Evolutionary conservation across 2,888 invertebrate genomes (phyloP).

Genomic region (Merodon equestris): DNA sequence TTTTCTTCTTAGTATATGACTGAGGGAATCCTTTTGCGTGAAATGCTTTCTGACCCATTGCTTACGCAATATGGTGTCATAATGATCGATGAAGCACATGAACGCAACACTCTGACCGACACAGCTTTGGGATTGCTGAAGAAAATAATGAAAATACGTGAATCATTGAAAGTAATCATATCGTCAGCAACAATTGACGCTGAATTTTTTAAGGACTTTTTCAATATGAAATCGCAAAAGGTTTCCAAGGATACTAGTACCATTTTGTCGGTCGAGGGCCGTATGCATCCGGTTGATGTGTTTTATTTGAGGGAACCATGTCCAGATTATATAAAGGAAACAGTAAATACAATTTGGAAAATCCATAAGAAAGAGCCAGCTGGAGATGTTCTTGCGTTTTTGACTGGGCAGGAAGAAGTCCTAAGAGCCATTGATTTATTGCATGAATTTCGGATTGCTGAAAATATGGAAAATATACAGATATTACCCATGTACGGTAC

Average conservation of each 20-base stretch:
- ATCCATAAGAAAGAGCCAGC: constrained; percentile 90
- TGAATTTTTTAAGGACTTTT: constrained; percentile 89
- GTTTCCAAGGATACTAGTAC: constrained; percentile 84
- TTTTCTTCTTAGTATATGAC: constrained; percentile 96
- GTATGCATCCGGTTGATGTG: constrained; percentile 92
- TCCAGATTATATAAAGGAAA: constrained; percentile 92
- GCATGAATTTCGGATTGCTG: constrained; percentile 80
- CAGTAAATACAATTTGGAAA: constrained; percentile 92
- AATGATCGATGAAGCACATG: constrained; percentile 97
- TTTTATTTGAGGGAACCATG: constrained; percentile 91
- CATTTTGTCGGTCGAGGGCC: constrained; percentile 92
- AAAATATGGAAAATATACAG: constrained; percentile 80
- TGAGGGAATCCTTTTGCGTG: constrained; percentile 95
- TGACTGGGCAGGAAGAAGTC: constrained; percentile 97
- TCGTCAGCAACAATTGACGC: constrained; percentile 98
- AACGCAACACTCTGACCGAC: constrained; percentile 94
- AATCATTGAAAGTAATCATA: constrained; percentile 89
- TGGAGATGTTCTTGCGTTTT: constrained; percentile 95
- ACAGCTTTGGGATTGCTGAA: constrained; percentile 95
- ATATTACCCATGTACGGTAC: constrained; percentile 96
- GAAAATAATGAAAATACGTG: constrained; percentile 92
- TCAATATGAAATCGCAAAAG: constrained; percentile 81
- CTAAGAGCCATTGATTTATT: constrained; percentile 85
- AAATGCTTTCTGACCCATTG: constrained; percentile 97
- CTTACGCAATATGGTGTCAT: constrained; percentile 92